Conservation (phyloP, 1,140 invertebrate species). For the Achatina immaculata region DNA sequence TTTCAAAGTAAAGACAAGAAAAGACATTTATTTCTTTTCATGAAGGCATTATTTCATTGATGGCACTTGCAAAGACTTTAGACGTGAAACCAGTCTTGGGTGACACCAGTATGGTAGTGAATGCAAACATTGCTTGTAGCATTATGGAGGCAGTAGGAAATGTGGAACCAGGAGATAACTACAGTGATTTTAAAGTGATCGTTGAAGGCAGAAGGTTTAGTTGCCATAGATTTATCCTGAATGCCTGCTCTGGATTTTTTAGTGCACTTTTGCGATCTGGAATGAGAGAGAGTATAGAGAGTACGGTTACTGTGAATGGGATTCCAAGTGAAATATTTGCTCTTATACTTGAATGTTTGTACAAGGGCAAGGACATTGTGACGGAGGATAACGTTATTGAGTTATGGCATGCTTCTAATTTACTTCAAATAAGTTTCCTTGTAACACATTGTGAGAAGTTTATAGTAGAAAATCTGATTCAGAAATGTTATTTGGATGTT, state of each 20-base stretch:
- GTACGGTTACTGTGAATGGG: neutral
- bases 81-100: neutral
- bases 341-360: neutral
- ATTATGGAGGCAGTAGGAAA: neutral
- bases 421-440: slow-evolving; percentile 20
- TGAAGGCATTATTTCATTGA: too few species aligned
- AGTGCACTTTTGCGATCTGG: slow-evolving; percentile 4
- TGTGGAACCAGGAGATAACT: neutral
- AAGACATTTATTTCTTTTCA: too few species aligned
- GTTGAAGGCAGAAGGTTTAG: neutral
- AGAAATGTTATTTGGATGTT: neutral
- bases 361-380: neutral
- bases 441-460: neutral
- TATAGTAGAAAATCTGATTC: neutral
- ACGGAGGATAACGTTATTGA: neutral
- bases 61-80: neutral
- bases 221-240: slow-evolving; percentile 25
- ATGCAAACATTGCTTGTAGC: neutral
- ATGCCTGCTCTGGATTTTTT: slow-evolving; percentile 22
- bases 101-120: slow-evolving; percentile 1
- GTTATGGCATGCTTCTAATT: slow-evolving; percentile 10
- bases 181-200: slow-evolving; percentile 1
- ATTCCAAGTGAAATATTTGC: neutral
- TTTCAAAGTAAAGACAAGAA: too few species aligned
- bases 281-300: slow-evolving; percentile 6